Base-by-base conservation (phyloP, 2,113 vertebrate genomes). In the Sterna hirundo region DNA sequence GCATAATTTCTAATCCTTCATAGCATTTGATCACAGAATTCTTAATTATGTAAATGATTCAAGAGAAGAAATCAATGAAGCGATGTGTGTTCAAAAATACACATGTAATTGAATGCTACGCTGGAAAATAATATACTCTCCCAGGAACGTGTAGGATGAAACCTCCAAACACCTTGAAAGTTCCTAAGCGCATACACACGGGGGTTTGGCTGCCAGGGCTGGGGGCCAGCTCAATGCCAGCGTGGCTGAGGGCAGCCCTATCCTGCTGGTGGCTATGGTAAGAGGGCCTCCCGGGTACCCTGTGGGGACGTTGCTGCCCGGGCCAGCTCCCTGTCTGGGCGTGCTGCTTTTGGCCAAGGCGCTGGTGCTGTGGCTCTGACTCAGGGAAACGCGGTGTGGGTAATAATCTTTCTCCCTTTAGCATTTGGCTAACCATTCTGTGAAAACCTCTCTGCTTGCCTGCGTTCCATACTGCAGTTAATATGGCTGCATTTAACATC, bases 321-420 rank as follows among this genome's bases (percentile, higher is more conserved):
- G 22, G 12, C 5, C 9, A 52, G 1, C 20, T 38, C 11, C 20
- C 22, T 68, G 30, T 77, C 12, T 0, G 0, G 51, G 49, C 14
- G 0, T 78, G 10, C 44, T 70, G 29, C 14, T 78, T 85, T 78
- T 69, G 44, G 25, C 29, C 38, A 84, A 79, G 42, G 13, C 22
- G 36, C 32, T 23, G 36, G 4, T 54, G 18, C 12, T 71, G 22
- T 64, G 54, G 9, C 15, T 61, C 26, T 61, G 34, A 44, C 30
- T 55, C 42, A 36, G 8, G 22, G 6, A 54, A 20, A 60, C 29
- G 10, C 3, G 3, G 15, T 58, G 25, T 13, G 38, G 12, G 22
- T 69, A 69, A 57, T 65, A 69, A n/a, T 68, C 12, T 58, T 72
- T 21, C 69, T 69, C 55, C 44, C 27, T 61, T 62, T 47, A 66